Evolutionary conservation across 2,888 invertebrate genomes (phyloP).

Genomic region (Syrphus vitripennis): DNA sequence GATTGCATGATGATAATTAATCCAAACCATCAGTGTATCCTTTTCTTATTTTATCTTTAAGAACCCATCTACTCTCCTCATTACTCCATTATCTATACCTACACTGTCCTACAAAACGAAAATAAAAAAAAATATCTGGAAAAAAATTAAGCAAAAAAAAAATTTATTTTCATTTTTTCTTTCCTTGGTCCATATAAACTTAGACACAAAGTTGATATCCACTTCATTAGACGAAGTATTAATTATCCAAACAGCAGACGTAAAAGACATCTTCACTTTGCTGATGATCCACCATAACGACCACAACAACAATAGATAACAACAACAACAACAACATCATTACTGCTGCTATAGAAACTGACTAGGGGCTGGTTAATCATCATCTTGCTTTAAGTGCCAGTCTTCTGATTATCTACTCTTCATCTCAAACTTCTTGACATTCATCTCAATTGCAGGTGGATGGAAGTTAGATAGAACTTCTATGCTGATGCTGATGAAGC

Average conservation of each 20-base stretch:
- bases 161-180: background rate
- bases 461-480: background rate
- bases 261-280: background rate
- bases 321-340: background rate
- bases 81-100: constrained; percentile 1
- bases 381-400: background rate
- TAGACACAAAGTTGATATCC: constrained; percentile 23
- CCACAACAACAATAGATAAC: background rate
- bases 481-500: background rate
- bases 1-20: constrained; percentile 21
- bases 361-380: background rate
- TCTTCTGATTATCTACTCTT: constrained; percentile 6
- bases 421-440: constrained; percentile 22
- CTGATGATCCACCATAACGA: background rate
- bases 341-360: background rate
- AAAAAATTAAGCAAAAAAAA: background rate
- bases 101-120: background rate
- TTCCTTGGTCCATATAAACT: background rate
- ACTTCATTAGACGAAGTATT: constrained; percentile 62
- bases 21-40: constrained; percentile 14
- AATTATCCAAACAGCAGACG: constrained; percentile 45
- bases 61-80: background rate
- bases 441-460: constrained; percentile 48
- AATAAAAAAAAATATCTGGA: background rate
- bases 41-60: background rate